Conservation (phyloP, 2,797 vertebrate genomes). For the Aldrovandia affinis region DNA sequence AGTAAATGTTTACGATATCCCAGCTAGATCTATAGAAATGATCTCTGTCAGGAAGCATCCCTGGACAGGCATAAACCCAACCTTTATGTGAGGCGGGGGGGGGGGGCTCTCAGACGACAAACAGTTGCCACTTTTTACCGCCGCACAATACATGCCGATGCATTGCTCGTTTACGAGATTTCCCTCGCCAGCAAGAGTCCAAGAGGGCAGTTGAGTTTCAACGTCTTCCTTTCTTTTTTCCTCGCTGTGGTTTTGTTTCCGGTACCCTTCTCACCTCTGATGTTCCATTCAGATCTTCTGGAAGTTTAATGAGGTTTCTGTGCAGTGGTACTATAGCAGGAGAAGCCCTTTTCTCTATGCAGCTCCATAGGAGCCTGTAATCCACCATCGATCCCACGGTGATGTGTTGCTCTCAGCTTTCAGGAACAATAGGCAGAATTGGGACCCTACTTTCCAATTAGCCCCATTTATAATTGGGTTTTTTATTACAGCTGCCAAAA, state of each 20-base stretch:
- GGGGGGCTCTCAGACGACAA: slow-evolving; percentile 56
- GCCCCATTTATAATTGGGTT: slow-evolving; percentile 74
- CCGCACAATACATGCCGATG: slow-evolving; percentile 58
- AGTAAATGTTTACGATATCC: slow-evolving; percentile 78
- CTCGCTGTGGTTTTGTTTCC: slow-evolving; percentile 40
- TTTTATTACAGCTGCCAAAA: slow-evolving; percentile 60
- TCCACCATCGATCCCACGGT: slow-evolving; percentile 77
- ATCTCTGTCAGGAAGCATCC: slow-evolving; percentile 79
- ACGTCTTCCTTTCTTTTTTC: slow-evolving; percentile 28
- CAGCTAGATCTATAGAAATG: slow-evolving; percentile 79
- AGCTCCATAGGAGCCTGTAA: slow-evolving; percentile 77
- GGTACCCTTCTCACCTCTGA: slow-evolving; percentile 65
- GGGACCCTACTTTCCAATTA: slow-evolving; percentile 71
- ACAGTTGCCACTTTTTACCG: slow-evolving; percentile 71
- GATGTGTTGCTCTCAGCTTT: slow-evolving; percentile 79
- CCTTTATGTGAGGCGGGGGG: slow-evolving; percentile 66
- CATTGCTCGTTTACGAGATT: slow-evolving; percentile 69
- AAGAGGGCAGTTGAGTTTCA: slow-evolving; percentile 67
- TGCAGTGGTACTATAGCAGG: slow-evolving; percentile 51
- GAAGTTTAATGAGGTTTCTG: slow-evolving; percentile 73
- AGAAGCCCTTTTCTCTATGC: slow-evolving; percentile 78
- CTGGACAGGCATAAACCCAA: slow-evolving; percentile 73
- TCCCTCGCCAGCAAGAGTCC: slow-evolving; percentile 67
- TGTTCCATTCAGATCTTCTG: slow-evolving; percentile 71
- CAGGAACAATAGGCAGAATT: slow-evolving; percentile 73